These are phyloP conservation scores for Rhadina sibilatrix DNA, from an alignment of 2,113 vertebrate genomes.

Conservation along the genomic window DNA sequence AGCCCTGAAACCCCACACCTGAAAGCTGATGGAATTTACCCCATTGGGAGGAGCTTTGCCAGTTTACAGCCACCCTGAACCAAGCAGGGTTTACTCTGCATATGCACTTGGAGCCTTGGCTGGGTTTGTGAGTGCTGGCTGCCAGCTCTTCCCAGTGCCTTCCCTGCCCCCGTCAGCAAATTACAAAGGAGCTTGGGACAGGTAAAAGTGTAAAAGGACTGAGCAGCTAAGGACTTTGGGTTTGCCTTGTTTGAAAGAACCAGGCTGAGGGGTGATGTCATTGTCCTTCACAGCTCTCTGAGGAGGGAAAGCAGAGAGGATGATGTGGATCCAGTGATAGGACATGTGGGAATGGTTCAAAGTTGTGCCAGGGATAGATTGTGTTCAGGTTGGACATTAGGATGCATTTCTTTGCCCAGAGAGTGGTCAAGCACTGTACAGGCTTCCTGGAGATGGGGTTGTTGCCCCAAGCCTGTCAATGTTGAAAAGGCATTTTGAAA, in stretches of 20 bases:
- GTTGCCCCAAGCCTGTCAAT: background rate
- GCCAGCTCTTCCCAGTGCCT: background rate
- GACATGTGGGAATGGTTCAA: background rate
- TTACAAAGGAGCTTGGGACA: background rate
- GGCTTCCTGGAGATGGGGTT: background rate
- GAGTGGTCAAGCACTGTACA: background rate
- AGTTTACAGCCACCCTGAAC: background rate
- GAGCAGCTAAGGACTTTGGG: background rate
- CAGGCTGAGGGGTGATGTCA: background rate
- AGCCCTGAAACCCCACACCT: background rate
- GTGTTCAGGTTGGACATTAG: background rate
- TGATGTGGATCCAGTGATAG: background rate
- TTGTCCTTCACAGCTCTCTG: background rate
- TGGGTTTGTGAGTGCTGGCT: background rate
- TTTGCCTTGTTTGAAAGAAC: background rate
- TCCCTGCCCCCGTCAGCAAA: background rate
- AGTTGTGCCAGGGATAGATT: background rate
- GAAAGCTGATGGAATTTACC: background rate
- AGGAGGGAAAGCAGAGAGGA: background rate
- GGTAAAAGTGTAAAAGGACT: background rate
- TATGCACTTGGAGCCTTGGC: rapidly evolving
- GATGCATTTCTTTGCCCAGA: background rate
- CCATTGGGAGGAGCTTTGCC: background rate
- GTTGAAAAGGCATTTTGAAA: background rate
- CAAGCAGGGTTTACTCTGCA: background rate